Evolutionary conservation across 2,113 vertebrate species (phyloP).

Genomic region (Dicaeum eximium): DNA sequence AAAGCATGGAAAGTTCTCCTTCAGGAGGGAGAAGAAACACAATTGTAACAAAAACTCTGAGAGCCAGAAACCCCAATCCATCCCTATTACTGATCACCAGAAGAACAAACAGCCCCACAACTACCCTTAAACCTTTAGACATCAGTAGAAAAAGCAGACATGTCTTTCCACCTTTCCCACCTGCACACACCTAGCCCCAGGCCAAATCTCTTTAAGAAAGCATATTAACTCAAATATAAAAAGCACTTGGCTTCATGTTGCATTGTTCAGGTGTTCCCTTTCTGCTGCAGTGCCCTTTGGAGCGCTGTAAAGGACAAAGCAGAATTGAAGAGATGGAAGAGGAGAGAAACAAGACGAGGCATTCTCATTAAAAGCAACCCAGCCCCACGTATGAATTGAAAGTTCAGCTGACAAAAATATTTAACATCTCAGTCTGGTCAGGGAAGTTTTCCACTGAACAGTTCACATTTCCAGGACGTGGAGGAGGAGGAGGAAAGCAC

Average conservation of each 20-base stretch:
- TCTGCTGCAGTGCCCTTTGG: neutral
- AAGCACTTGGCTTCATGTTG: neutral
- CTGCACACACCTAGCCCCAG: neutral
- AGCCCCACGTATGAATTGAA: neutral
- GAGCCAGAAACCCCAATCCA: neutral
- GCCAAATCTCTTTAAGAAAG: neutral
- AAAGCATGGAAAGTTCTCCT: neutral
- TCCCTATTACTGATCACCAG: neutral
- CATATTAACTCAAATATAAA: neutral
- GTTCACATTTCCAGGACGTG: neutral
- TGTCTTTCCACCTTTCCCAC: neutral
- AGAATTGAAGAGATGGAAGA: neutral
- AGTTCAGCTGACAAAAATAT: constrained; percentile 9
- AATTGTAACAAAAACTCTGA: neutral
- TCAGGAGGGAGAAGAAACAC: neutral
- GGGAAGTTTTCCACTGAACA: neutral
- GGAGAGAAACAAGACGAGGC: neutral
- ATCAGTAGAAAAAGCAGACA: neutral
- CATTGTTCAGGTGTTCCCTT: neutral
- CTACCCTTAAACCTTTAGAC: neutral
- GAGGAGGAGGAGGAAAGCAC: neutral
- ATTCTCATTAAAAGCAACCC: neutral
- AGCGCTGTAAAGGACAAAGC: neutral
- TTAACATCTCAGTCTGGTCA: neutral
- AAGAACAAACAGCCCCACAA: neutral